Evolutionary conservation across 2,888 invertebrate genomes (phyloP).

Genomic region (Elmis aenea): DNA sequence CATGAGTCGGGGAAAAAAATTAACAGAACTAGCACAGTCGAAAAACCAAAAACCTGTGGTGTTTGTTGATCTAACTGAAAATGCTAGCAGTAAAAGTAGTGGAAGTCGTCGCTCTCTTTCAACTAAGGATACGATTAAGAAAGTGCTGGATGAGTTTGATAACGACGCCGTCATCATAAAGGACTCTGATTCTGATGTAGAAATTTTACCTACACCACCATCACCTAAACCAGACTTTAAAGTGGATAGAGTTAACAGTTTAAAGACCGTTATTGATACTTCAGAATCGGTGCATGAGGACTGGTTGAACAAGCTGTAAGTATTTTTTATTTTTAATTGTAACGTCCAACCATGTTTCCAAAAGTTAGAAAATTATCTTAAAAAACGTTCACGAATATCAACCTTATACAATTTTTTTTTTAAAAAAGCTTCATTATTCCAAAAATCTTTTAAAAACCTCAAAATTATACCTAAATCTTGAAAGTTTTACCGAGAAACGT

Average conservation of each 20-base stretch:
- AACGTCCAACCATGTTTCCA: no score
- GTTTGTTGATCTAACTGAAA: slow-evolving; percentile 20
- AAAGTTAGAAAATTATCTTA: slow-evolving; percentile 1
- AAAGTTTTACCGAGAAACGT: no score
- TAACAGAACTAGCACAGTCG: slow-evolving; percentile 24
- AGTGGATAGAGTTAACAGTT: slow-evolving; percentile 49
- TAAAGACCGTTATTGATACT: slow-evolving; percentile 54
- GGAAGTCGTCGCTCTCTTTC: no score
- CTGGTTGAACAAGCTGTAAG: slow-evolving; percentile 53
- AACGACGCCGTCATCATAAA: slow-evolving; percentile 34
- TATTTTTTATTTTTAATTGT: no score
- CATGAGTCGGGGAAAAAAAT: slow-evolving; percentile 13
- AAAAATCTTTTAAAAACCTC: no score
- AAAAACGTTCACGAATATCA: neutral
- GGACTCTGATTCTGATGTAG: slow-evolving; percentile 42
- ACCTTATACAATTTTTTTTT: no score
- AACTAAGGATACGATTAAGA: slow-evolving; percentile 35
- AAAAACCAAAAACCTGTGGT: slow-evolving; percentile 8
- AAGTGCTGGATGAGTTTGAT: slow-evolving; percentile 35
- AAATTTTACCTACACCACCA: slow-evolving; percentile 38
- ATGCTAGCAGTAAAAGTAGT: slow-evolving; percentile 13
- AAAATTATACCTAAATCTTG: no score
- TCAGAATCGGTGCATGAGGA: slow-evolving; percentile 49
- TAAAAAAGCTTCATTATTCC: no score
- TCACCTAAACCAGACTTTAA: slow-evolving; percentile 43